phyloP scores from a whole-genome alignment of 2,113 vertebrate genomes.

The Zonotrichia leucophrys region DNA sequence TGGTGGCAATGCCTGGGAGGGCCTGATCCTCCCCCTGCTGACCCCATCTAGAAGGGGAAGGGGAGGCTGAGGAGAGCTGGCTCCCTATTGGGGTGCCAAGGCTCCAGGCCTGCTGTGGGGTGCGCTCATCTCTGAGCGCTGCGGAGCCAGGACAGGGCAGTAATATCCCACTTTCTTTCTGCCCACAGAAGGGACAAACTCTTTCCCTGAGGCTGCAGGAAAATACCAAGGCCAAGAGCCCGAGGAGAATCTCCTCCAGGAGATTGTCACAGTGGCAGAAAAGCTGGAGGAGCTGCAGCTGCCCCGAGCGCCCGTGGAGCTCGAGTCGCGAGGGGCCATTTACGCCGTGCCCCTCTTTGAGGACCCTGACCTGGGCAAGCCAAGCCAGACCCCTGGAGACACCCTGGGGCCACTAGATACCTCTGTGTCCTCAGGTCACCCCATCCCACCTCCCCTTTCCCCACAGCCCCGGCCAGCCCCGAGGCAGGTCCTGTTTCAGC shows the following conservation, averaged over 20 bases:
- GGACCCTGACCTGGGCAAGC: conserved; percentile 51
- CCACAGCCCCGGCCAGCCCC: not conserved
- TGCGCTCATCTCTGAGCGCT: not conserved
- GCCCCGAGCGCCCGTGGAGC: conserved; percentile 61
- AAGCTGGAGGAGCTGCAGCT: conserved; percentile 76
- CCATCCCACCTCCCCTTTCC: not conserved
- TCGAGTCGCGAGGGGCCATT: conserved; percentile 81
- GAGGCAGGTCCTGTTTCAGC: not conserved
- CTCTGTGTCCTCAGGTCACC: conserved; percentile 10
- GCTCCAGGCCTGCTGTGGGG: not conserved
- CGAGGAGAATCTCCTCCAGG: conserved; percentile 69
- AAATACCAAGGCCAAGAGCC: conserved; percentile 69
- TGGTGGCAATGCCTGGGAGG: not conserved
- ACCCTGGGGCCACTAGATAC: not conserved
- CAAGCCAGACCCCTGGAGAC: conserved; percentile 59
- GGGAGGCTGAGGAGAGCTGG: not conserved
- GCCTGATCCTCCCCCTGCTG: not conserved
- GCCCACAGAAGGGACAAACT: conserved; percentile 65
- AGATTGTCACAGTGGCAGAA: conserved; percentile 80
- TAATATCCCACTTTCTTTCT: conserved; percentile 66
- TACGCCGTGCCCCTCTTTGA: conserved; percentile 76
- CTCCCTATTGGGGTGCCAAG: not conserved
- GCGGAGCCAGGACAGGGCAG: not conserved
- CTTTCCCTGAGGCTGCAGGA: conserved; percentile 69
- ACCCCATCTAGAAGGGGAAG: not conserved